Conservation (phyloP, 2,113 vertebrate genomes). For the Psilopogon haemacephalus region DNA sequence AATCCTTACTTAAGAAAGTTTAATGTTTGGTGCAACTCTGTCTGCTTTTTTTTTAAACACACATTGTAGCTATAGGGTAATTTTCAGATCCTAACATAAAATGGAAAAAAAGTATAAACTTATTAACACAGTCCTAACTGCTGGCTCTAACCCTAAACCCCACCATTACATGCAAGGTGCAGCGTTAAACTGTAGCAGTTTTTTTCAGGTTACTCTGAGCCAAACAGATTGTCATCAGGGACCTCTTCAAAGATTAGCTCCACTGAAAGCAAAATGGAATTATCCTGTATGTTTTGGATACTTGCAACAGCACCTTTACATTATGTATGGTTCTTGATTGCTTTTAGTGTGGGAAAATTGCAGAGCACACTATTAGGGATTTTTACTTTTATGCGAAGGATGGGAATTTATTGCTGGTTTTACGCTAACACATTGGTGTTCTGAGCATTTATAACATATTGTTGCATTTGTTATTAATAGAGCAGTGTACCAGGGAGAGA, state of each 20-base stretch:
- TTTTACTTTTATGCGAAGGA: not conserved
- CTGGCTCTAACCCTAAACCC: not conserved
- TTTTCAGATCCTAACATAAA: not conserved
- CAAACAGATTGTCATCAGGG: not conserved
- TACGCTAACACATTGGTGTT: conserved; percentile 31
- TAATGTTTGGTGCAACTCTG: not conserved
- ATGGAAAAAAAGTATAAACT: not conserved
- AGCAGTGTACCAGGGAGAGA: not conserved
- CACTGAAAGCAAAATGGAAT: conserved; percentile 3
- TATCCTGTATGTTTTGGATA: conserved; percentile 6
- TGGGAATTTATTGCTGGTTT: conserved; percentile 38
- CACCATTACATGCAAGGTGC: not conserved
- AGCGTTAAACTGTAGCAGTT: not conserved
- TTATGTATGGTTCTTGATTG: conserved; percentile 10
- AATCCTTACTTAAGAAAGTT: not conserved
- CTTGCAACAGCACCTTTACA: not conserved
- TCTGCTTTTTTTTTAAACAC: not conserved
- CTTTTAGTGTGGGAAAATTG: not conserved
- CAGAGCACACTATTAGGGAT: not conserved
- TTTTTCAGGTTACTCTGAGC: not conserved
- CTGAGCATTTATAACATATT: conserved; percentile 40
- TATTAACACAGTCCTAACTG: not conserved
- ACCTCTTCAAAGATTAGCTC: conserved; percentile 9
- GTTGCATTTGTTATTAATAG: conserved; percentile 57
- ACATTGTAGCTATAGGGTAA: not conserved